Base-by-base conservation (phyloP, 1,140 invertebrate genomes). In the Drosophila murphyi region DNA sequence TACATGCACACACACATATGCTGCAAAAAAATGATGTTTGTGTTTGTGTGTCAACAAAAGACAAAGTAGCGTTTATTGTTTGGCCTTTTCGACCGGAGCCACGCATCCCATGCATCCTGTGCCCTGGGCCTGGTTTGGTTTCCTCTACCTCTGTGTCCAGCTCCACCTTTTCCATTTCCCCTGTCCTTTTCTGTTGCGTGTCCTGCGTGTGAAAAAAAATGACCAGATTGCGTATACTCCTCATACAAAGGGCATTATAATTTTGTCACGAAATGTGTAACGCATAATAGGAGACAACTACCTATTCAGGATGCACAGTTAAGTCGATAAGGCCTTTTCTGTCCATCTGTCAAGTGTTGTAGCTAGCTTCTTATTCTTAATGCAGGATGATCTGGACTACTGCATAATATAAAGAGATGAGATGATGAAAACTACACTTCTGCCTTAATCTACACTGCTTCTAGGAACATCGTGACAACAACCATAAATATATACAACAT, bases 51-150 rank as follows among this genome's bases (percentile, higher is more conserved):
- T 61, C 48, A 79, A 76, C 82, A 79, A 76, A 79, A 79, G 82
- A 87, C 79, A 87, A 82, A 87, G 67, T 87, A 62, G 50, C 65
- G 83, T 68, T 63, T 77, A 82, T 88, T 87, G 82, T 88, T 80
- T 78, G 81, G 52, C 81, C 72, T 76, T 79, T 69, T 68, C 59
- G 69, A 32, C 51, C 47, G 45, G 29, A 48, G 73, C 51, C 72
- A 78, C 82, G 57, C 72, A 67, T 51, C 10, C 10, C 59, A 5
- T 52, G 3, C 31, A 20, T 20, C 45, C 34, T 34, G 12, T 45
- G 50, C 56, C 48, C 62, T 52, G 39, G 55, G 55, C 48, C 76
- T 76, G 37, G 35, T 72, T 57, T 47, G 10, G 3, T 12, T 10
- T n/a, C 20, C 34, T 35, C 45, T 48, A 41, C 43, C 45, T 57